Base-by-base conservation (phyloP, 1,140 invertebrate species). In the Matsumurasca onukii region DNA sequence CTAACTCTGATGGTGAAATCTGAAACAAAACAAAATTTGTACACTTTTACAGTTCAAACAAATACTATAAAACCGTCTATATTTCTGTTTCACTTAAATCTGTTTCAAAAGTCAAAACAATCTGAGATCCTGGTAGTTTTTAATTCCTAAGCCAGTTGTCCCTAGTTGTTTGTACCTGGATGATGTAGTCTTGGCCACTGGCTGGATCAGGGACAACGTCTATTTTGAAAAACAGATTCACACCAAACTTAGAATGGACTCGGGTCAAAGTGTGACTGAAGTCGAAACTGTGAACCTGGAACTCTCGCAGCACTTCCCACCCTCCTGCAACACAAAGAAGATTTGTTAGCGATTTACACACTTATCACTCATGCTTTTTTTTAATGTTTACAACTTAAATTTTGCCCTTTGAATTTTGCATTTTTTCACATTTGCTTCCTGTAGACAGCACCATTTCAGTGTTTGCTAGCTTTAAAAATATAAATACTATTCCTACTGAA, bases 201-300 rank as follows among this genome's bases (percentile, higher is more conserved):
- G 72, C 73, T 5, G 81, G 78, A 76, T 85, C 80, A 3, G 84
- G 78, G 31, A 81, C 79, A 2, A 85, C 83, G 22, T 78, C 73
- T 3, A 85, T 76, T 72, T 79, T 75, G 69, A 86, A 84, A 73
- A 82, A 85, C 0, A 83, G 81, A 31, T 77, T 75, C 3, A 82
- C 80, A 5, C 79, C 77, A 71, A 80, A 82, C 39, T 78, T 76
- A 0, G 80, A 77, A 49, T 84, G 82, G 3, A 86, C 69, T 15
- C 76, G 76, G 39, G 72, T 73, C 9, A 85, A 70, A 2, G 81
- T 74, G 55, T 71, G 59, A 15, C 76, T 74, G 61, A 77, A 76
- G 67, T 84, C 80, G 78, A 83, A 85, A 0, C 78, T 73, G 5
- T 74, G 73, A n/a, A 76, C 67, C 66, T 76, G 75, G 76, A 83